Percentiles rank a stretch among this genome's conserved stretches.
Conservation (phyloP, 2,113 vertebrate genomes). For the Cranoglanis bouderius region DNA sequence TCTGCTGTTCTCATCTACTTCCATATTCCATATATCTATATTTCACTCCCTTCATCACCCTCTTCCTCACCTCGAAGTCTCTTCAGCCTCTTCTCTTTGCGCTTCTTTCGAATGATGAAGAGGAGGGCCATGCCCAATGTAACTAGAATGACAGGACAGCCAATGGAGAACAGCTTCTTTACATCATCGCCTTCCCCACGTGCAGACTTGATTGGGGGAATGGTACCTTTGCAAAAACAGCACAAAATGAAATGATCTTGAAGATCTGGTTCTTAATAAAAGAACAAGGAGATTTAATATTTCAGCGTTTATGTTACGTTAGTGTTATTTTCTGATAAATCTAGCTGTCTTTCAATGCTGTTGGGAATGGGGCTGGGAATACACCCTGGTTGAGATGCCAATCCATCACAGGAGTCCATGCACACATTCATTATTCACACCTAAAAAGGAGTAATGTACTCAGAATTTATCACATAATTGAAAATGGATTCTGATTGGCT, state of each 20-base stretch:
- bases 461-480: not conserved
- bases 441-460: not conserved
- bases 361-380: not conserved
- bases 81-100: slow-evolving; percentile 96
- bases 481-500: not conserved
- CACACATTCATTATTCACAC: not conserved
- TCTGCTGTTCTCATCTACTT: not conserved
- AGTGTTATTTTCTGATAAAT: not conserved
- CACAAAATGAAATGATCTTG: not conserved
- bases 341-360: not conserved
- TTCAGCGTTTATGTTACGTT: not conserved
- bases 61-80: slow-evolving; percentile 85
- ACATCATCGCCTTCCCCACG: slow-evolving; percentile 91
- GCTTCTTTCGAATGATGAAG: slow-evolving; percentile 94
- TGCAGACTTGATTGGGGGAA: slow-evolving; percentile 94
- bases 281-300: not conserved
- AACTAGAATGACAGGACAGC: slow-evolving; percentile 92
- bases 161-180: slow-evolving; percentile 96
- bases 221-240: slow-evolving; percentile 79
- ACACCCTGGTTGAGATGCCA: not conserved
- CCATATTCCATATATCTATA: not conserved
- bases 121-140: slow-evolving; percentile 89
- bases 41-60: not conserved
- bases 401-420: not conserved
- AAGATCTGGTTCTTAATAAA: not conserved